Percentiles rank a stretch among this genome's conserved stretches.
These are phyloP conservation scores for Euplexia lucipara DNA, from an alignment of 2,888 invertebrate genomes.

Conservation along the genomic window DNA sequence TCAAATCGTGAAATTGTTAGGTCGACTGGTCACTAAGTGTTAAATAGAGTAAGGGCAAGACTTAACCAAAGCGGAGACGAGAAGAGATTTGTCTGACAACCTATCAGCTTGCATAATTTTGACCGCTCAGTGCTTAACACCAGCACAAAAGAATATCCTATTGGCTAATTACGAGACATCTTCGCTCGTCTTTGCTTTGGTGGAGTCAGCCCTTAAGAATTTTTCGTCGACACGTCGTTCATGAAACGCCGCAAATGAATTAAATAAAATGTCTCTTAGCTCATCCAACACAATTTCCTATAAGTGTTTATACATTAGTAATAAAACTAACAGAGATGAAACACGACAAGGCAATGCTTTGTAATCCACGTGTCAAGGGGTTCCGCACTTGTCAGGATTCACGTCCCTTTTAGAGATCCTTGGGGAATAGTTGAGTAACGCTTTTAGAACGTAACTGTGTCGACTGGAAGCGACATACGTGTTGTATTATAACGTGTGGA, in stretches of 20 bases:
- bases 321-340: conserved; percentile 11
- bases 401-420: conserved; percentile 27
- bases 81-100: too few relatives aligned
- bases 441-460: background rate
- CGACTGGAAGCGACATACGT: conserved; percentile 8
- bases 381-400: conserved; percentile 32
- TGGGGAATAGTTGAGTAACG: conserved; percentile 30
- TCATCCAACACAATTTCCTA: background rate
- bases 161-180: too few relatives aligned
- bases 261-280: background rate
- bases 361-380: conserved; percentile 19
- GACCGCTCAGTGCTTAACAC: too few relatives aligned
- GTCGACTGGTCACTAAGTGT: too few relatives aligned
- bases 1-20: too few relatives aligned
- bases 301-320: background rate
- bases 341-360: conserved; percentile 21
- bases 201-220: too few relatives aligned
- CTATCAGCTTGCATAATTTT: too few relatives aligned
- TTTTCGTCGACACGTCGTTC: too few relatives aligned
- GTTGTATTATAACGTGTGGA: background rate
- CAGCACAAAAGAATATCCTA: too few relatives aligned
- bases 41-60: too few relatives aligned
- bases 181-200: too few relatives aligned
- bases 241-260: background rate
- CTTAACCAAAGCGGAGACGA: too few relatives aligned